Percentiles rank a stretch among this genome's conserved stretches.
phyloP scores from a whole-genome alignment of 2,113 vertebrate genomes.

The Poecile atricapillus region DNA sequence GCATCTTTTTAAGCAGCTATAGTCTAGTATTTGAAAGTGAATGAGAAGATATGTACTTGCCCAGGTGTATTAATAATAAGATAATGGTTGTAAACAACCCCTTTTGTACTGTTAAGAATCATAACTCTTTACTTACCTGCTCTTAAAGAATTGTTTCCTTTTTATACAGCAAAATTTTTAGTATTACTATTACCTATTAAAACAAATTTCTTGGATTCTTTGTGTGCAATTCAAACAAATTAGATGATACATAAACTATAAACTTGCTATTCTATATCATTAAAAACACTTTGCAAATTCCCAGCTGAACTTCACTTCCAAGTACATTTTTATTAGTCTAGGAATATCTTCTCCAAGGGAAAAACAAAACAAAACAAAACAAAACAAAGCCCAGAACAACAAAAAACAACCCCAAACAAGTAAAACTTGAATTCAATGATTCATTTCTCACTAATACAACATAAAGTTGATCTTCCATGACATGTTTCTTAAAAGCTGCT shows the following conservation, averaged over 20 bases:
- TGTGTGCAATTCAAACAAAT: not conserved
- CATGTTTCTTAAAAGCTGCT: conserved; percentile 65
- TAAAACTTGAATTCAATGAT: not conserved
- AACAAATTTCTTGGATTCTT: not conserved
- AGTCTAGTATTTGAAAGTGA: not conserved
- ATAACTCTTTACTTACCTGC: not conserved
- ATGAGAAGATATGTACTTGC: not conserved
- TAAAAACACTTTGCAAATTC: conserved; percentile 9
- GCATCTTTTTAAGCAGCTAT: not conserved
- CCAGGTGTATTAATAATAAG: not conserved
- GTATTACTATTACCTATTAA: not conserved
- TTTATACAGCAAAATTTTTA: not conserved
- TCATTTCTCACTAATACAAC: conserved; percentile 38
- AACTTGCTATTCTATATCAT: not conserved
- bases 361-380: not conserved
- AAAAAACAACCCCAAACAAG: not conserved
- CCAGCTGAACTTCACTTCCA: conserved; percentile 5
- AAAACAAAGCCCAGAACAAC: not conserved
- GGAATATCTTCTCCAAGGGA: not conserved
- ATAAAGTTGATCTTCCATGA: conserved; percentile 71
- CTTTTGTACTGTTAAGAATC: not conserved
- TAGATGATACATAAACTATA: not conserved
- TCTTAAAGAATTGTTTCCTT: not conserved
- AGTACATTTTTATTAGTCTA: conserved; percentile 31
- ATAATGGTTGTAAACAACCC: not conserved